A percentile compares a stretch with the other conserved stretches of the same genome.
These are phyloP conservation scores for Peromyscus nudipes DNA, from an alignment of 2,797 vertebrate genomes.

Conservation along the genomic window DNA sequence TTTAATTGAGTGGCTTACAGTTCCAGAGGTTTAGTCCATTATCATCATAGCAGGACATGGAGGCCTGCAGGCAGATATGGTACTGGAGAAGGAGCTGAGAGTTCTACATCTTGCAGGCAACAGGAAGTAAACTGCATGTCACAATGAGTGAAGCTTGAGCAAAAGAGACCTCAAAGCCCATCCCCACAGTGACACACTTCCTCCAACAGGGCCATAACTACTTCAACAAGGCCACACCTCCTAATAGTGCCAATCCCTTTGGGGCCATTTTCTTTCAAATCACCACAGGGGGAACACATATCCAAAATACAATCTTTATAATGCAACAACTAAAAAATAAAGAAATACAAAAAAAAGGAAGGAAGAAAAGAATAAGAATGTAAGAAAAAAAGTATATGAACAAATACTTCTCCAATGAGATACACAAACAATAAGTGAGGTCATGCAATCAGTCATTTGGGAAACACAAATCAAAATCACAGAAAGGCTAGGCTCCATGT, in stretches of 20 bases:
- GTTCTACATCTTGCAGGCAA: neutral
- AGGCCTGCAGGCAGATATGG: neutral
- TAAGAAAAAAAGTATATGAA: neutral
- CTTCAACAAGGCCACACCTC: neutral
- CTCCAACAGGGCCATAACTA: neutral
- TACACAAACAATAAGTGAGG: neutral
- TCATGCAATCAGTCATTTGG: neutral
- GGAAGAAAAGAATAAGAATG: neutral
- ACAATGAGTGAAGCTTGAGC: neutral
- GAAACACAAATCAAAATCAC: conserved; percentile 5
- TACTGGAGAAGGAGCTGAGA: neutral
- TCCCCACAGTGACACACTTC: neutral
- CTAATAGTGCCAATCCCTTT: neutral
- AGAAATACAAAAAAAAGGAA: neutral
- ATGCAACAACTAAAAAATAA: neutral
- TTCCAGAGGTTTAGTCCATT: too few relatives aligned
- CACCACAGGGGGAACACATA: neutral
- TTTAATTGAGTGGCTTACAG: too few relatives aligned
- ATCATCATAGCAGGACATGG: neutral
- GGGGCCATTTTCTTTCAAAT: neutral
- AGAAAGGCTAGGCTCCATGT: neutral
- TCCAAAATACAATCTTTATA: neutral
- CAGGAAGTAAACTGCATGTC: neutral
- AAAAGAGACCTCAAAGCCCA: neutral
- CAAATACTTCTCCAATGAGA: neutral